These are phyloP conservation scores for Melipona quadrifasciata DNA, from an alignment of 1,140 invertebrate genomes.

Conservation along the genomic window DNA sequence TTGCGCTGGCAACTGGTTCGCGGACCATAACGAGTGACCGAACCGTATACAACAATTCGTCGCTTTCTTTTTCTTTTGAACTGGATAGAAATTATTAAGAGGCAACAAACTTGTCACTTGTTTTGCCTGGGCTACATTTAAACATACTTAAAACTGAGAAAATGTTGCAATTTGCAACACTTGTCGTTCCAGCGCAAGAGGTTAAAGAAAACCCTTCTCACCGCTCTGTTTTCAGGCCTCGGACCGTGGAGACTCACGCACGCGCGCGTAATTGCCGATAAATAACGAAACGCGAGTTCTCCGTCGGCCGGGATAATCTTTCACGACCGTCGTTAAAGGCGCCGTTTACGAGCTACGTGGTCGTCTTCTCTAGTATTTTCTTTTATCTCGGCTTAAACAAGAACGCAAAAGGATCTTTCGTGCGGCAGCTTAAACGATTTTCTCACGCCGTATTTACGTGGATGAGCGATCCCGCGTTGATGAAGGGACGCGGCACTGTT, in stretches of 20 bases:
- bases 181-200: too few relatives aligned
- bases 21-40: too few relatives aligned
- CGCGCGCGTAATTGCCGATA: constrained; percentile 40
- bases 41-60: too few relatives aligned
- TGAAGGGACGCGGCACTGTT: constrained; percentile 29
- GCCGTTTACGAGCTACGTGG: constrained; percentile 44
- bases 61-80: too few relatives aligned
- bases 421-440: constrained; percentile 65
- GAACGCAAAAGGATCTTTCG: constrained; percentile 63
- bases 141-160: too few relatives aligned
- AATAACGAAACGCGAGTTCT: constrained; percentile 35
- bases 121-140: too few relatives aligned
- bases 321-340: constrained; percentile 56
- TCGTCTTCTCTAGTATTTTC: constrained; percentile 54
- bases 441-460: constrained; percentile 66
- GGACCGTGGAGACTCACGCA: background rate
- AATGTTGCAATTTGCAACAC: too few relatives aligned
- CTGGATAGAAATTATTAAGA: too few relatives aligned
- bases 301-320: constrained; percentile 51
- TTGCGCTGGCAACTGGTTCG: too few relatives aligned
- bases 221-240: background rate
- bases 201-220: background rate
- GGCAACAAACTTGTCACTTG: too few relatives aligned
- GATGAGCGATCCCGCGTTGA: constrained; percentile 55
- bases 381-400: constrained; percentile 68